A percentile compares a stretch with the other conserved stretches of the same genome.
Evolutionary conservation across 2,113 vertebrate genomes (phyloP).

Genomic region (Nycticryphes semicollaris): DNA sequence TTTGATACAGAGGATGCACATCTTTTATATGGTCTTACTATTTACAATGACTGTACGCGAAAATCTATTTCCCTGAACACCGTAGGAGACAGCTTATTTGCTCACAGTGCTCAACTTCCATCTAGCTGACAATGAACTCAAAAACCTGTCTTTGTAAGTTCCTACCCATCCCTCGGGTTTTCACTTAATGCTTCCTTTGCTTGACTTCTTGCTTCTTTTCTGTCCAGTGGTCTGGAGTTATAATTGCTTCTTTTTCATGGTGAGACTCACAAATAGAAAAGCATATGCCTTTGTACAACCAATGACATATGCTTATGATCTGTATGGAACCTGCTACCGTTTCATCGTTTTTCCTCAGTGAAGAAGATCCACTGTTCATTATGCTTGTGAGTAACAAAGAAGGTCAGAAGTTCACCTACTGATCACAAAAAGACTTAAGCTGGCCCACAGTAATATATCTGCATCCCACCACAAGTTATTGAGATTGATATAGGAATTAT

Average conservation of each 20-base stretch:
- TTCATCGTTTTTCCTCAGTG: neutral
- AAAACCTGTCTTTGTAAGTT: neutral
- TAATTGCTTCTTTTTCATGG: neutral
- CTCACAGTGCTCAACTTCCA: neutral
- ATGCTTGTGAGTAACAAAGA: neutral
- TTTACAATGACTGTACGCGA: neutral
- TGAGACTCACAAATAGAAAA: neutral
- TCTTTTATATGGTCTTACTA: neutral
- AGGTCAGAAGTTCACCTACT: neutral
- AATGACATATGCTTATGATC: neutral
- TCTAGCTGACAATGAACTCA: conserved; percentile 1
- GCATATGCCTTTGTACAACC: neutral
- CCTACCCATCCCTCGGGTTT: neutral
- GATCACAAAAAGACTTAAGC: neutral
- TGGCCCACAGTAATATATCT: neutral
- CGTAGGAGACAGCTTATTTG: conserved; percentile 14
- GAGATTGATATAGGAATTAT: neutral
- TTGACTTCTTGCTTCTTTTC: neutral
- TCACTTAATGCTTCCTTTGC: neutral
- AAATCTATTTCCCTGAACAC: conserved; percentile 28
- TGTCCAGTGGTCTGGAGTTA: neutral
- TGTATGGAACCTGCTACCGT: neutral
- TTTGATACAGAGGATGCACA: neutral
- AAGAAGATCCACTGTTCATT: neutral
- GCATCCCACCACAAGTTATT: neutral